Base-by-base conservation (phyloP, 2,113 vertebrate species). In the Corydoras maculifer region DNA sequence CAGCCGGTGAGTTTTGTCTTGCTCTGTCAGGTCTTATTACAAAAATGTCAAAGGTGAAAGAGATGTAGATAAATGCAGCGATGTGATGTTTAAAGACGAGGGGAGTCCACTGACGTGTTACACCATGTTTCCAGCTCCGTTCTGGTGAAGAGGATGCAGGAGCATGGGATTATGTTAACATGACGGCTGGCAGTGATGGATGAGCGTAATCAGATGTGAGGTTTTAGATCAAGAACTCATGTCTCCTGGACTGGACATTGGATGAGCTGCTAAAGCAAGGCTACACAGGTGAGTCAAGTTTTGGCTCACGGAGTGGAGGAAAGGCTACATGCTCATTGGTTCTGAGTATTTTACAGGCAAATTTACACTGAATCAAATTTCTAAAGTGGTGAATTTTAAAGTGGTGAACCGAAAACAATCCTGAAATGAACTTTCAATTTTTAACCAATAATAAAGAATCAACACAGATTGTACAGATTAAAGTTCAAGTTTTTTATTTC, bases 221-320 rank as follows among this genome's bases (percentile, higher is more conserved):
- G 35, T 43, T 63, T 15, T 71, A 51, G 30, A 55, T 57, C 15
- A 31, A 49, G 14, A 53, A 30, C 61, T 8, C 50, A 55, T 69
- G 66, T 62, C 62, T 69, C 66, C 25, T 76, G 72, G 32, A 3
- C 62, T 59, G 31, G 68, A 76, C 62, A 72, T 66, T 62, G 48
- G 63, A 70, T 76, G 74, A 55, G 58, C 31, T 71, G 74, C 63
- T 71, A 68, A 67, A 15, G 31, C 64, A 67, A 55, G 72, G 58
- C 72, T 14, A 4, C 72, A 18, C 65, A 62, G 65, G 58, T 74
- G 65, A 73, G 54, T 9, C 18, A 4, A 48, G 18, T 35, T 60
- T 13, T 25, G 61, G 31, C 5, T 14, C 7, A 8, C 9, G 31
- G 31, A 43, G 25, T 30, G 3, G 14, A 14, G 35, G 64, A 43